Conservation (phyloP, 2,113 vertebrate species). For the Callipepla californica region DNA sequence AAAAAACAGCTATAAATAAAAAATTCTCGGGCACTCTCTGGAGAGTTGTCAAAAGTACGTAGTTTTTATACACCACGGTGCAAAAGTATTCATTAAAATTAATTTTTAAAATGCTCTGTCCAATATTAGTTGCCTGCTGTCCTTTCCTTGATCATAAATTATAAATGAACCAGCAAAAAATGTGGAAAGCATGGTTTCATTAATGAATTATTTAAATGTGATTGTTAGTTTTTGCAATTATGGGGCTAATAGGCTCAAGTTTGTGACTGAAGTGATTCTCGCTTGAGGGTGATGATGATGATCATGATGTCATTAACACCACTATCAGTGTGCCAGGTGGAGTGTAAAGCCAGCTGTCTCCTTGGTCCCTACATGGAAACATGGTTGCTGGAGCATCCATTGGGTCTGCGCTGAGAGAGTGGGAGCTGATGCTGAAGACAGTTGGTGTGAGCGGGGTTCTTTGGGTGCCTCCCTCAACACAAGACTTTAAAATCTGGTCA, state of each 20-base stretch:
- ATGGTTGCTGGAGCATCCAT: accelerated
- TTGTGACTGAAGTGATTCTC: constrained; percentile 9
- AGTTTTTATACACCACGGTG: constrained; percentile 4
- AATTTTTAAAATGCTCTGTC: constrained; percentile 69
- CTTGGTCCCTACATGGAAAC: accelerated
- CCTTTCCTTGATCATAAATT: constrained; percentile 69
- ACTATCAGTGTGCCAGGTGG: background rate
- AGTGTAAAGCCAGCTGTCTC: background rate
- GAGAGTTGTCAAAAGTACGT: constrained; percentile 22
- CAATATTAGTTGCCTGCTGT: constrained; percentile 62
- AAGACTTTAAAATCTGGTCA: background rate
- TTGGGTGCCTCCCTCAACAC: background rate
- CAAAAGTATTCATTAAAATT: constrained; percentile 70
- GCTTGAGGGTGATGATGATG: background rate
- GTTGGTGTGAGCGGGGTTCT: accelerated
- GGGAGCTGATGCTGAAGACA: background rate
- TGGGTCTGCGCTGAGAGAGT: background rate
- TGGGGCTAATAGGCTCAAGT: constrained; percentile 20
- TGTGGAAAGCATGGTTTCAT: constrained; percentile 7
- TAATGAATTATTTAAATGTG: constrained; percentile 68
- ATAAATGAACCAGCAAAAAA: constrained; percentile 60
- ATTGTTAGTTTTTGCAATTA: constrained; percentile 60
- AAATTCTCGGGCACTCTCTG: constrained; percentile 14
- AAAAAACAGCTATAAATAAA: constrained; percentile 50
- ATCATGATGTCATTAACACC: background rate